phyloP scores from a whole-genome alignment of 2,888 invertebrate genomes.

The Geotrupes spiniger region DNA sequence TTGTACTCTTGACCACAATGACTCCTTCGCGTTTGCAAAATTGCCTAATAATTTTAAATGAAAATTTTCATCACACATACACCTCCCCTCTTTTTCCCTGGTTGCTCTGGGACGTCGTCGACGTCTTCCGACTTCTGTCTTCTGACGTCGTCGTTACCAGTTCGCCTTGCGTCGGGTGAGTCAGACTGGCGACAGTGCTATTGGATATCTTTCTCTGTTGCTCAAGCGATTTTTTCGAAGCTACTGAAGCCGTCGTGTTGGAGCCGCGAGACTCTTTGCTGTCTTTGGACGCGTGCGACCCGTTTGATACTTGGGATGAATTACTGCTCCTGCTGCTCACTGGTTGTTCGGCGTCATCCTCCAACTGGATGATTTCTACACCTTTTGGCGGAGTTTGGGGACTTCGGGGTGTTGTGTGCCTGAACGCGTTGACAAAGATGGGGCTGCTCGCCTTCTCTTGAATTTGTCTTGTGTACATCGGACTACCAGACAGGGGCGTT shows the following conservation, averaged over 20 bases:
- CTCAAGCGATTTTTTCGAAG: conserved; percentile 34
- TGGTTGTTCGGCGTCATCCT: conserved; percentile 26
- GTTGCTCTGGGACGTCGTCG: conserved; percentile 47
- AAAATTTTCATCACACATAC: conserved; percentile 51
- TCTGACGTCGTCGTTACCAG: conserved; percentile 21
- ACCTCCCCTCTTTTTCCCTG: conserved; percentile 55
- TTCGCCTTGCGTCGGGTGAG: conserved; percentile 23
- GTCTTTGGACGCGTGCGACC: conserved; percentile 41
- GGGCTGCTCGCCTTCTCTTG: conserved; percentile 30
- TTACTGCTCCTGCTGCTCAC: conserved; percentile 44
- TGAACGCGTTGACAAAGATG: conserved; percentile 33
- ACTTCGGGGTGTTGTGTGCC: conserved; percentile 14
- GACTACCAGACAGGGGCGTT: conserved; percentile 53
- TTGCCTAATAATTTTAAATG: too few relatives aligned
- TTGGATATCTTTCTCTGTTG: conserved; percentile 23
- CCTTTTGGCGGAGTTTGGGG: conserved; percentile 22
- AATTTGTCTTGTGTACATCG: conserved; percentile 40
- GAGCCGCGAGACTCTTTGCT: conserved; percentile 45
- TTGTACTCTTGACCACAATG: too few relatives aligned
- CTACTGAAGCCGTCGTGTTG: conserved; percentile 41
- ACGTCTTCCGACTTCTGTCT: conserved; percentile 50
- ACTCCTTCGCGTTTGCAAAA: too few relatives aligned
- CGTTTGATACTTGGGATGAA: conserved; percentile 44
- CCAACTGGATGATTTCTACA: conserved; percentile 25
- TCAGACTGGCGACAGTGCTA: conserved; percentile 20